Percentiles rank a stretch among this genome's conserved stretches.
Conservation (phyloP, 1,140 invertebrate species). For the Drosophila mojavensis region DNA sequence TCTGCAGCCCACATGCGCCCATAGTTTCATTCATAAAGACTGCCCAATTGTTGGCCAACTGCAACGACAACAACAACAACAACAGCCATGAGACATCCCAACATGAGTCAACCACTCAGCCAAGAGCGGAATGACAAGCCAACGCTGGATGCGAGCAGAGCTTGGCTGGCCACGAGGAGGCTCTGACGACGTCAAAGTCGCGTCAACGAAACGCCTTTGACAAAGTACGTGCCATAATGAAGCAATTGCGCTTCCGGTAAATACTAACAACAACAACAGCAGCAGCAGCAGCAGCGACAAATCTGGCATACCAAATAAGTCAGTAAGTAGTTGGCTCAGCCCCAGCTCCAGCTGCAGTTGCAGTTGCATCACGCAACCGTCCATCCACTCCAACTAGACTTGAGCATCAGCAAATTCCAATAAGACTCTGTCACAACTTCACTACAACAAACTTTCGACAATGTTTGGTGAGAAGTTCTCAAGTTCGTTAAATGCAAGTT, state of each 20-base stretch:
- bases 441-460: no score
- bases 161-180: not conserved
- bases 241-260: slow-evolving; percentile 82
- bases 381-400: not conserved
- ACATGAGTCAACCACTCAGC: slow-evolving; percentile 40
- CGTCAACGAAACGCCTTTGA: slow-evolving; percentile 67
- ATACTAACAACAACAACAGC: slow-evolving; percentile 48
- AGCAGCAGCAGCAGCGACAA: slow-evolving; percentile 39
- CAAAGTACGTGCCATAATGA: slow-evolving; percentile 81
- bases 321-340: slow-evolving; percentile 28
- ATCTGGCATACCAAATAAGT: slow-evolving; percentile 75
- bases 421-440: no score
- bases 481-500: no score
- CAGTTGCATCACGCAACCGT: slow-evolving; percentile 52
- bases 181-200: slow-evolving; percentile 23
- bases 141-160: not conserved
- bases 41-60: slow-evolving; percentile 45
- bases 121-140: slow-evolving; percentile 12
- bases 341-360: slow-evolving; percentile 19
- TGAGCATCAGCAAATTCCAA: not conserved
- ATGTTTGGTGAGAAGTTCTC: no score
- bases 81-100: slow-evolving; percentile 19
- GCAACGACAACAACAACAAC: not conserved
- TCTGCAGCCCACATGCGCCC: slow-evolving; percentile 29
- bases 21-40: slow-evolving; percentile 50